phyloP scores from a whole-genome alignment of 2,888 invertebrate genomes.

The Seira ritae region DNA sequence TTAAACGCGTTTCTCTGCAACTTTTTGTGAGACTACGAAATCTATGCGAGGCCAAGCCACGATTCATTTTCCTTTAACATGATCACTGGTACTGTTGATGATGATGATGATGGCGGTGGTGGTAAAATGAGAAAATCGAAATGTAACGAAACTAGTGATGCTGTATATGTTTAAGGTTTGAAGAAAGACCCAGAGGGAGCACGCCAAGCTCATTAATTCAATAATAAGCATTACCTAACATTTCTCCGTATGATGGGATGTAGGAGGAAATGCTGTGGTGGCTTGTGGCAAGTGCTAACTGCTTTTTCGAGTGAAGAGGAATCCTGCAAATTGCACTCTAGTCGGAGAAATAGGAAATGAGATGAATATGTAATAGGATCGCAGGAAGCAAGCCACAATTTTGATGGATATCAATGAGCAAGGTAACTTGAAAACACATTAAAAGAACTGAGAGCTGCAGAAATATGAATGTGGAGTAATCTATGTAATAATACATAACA shows the following conservation, averaged over 20 bases:
- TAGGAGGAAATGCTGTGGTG: slow-evolving; percentile 3
- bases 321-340: neutral
- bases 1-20: neutral
- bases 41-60: no score
- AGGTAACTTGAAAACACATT: slow-evolving; percentile 6
- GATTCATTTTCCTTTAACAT: neutral
- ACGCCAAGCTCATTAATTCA: slow-evolving; percentile 3
- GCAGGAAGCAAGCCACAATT: neutral
- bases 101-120: neutral
- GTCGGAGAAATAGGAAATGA: slow-evolving; percentile 8
- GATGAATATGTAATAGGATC: neutral
- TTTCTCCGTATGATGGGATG: slow-evolving; percentile 4
- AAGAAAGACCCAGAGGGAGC: neutral
- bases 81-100: neutral
- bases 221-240: slow-evolving; percentile 14
- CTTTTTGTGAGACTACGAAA: neutral
- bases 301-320: neutral
- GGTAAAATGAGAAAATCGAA: neutral
- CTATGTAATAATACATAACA: no score
- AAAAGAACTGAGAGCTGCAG: neutral
- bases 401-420: slow-evolving; percentile 6
- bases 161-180: neutral
- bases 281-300: slow-evolving; percentile 9
- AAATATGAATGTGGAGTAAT: no score
- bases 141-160: neutral